Conservation (phyloP, 2,797 vertebrate genomes). For the Typhlichthys eigenmanni region DNA sequence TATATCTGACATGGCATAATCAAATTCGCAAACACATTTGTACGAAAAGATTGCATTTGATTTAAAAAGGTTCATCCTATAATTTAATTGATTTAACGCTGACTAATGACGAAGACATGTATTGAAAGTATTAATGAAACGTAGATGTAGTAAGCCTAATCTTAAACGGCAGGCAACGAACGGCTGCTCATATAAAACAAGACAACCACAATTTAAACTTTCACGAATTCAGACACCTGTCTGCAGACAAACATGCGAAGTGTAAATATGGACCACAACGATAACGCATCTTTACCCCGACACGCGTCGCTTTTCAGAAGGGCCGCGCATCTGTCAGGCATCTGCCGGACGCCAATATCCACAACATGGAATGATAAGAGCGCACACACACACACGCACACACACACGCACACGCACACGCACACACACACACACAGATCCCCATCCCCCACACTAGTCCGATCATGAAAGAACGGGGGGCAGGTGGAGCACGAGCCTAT, state of each 20-base stretch:
- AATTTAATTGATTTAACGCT: no score
- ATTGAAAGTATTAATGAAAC: neutral
- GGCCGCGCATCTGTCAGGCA: conserved; percentile 24
- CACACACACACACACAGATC: conserved; percentile 11
- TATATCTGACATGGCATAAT: no score
- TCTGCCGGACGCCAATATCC: conserved; percentile 45
- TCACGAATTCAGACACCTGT: conserved; percentile 14
- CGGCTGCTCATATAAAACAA: neutral
- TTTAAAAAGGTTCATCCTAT: neutral
- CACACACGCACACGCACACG: conserved; percentile 6
- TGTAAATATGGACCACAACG: conserved; percentile 18
- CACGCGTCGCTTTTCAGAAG: conserved; percentile 42
- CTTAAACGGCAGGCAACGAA: neutral
- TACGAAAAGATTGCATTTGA: no score
- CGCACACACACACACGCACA: neutral
- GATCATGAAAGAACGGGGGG: conserved; percentile 39
- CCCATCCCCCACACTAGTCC: neutral
- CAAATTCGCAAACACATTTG: no score
- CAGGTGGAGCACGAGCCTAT: conserved; percentile 67
- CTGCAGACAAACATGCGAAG: conserved; percentile 15
- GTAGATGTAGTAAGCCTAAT: neutral
- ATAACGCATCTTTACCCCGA: conserved; percentile 23
- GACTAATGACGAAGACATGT: no score
- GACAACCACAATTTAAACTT: neutral
- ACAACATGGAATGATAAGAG: conserved; percentile 26